These are phyloP conservation scores for Sarcoramphus papa DNA, from an alignment of 2,797 vertebrate species.

Conservation along the genomic window DNA sequence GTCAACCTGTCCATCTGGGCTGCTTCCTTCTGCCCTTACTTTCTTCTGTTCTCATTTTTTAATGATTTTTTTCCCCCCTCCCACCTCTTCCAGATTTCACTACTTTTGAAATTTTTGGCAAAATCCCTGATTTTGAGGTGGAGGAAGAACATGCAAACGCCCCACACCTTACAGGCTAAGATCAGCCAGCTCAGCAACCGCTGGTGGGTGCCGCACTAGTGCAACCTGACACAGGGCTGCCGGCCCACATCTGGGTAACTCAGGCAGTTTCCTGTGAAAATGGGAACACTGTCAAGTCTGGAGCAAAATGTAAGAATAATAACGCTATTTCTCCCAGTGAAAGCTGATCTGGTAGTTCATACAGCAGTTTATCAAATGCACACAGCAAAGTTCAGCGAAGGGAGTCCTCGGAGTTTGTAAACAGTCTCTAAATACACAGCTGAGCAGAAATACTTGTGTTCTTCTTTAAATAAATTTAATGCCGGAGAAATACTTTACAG, in stretches of 20 bases:
- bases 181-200: slow-evolving; percentile 41
- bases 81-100: not conserved
- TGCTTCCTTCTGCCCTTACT: not conserved
- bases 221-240: slow-evolving; percentile 45
- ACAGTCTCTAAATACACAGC: not conserved
- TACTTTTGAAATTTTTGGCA: not conserved
- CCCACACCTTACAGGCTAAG: not conserved
- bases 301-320: slow-evolving; percentile 56
- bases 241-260: slow-evolving; percentile 45
- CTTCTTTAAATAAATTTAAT: not conserved
- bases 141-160: slow-evolving; percentile 1
- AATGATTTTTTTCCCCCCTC: not conserved
- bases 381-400: not conserved
- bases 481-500: not conserved
- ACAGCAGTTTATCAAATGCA: slow-evolving; percentile 35
- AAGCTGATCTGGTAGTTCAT: slow-evolving; percentile 44
- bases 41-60: not conserved
- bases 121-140: not conserved
- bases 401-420: slow-evolving; percentile 25
- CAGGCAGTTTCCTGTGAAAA: slow-evolving; percentile 63
- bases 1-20: not conserved
- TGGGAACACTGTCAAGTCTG: slow-evolving; percentile 59
- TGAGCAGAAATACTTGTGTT: not conserved
- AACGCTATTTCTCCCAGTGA: slow-evolving; percentile 38
- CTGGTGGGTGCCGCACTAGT: not conserved